Conservation (phyloP, 1,140 invertebrate species). For the Drosophila nasuta region DNA sequence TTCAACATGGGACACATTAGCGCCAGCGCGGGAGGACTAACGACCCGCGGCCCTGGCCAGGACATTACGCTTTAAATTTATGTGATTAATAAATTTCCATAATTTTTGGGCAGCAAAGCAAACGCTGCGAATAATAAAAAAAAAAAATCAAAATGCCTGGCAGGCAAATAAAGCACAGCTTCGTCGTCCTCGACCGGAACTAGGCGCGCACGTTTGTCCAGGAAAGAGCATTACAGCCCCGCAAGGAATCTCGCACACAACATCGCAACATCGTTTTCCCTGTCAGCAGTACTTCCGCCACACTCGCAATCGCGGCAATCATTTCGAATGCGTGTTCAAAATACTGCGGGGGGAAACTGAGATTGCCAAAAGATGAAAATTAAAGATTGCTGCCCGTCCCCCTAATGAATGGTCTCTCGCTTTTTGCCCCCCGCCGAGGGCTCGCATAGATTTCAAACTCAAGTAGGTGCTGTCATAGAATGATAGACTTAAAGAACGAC, state of each 20-base stretch:
- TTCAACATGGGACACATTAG: conserved; percentile 75
- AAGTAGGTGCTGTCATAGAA: conserved; percentile 6
- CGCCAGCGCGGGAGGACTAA: conserved; percentile 52
- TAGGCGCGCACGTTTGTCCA: conserved; percentile 25
- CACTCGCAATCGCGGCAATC: conserved; percentile 9
- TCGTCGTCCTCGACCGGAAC: conserved; percentile 20
- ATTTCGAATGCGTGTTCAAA: conserved; percentile 33
- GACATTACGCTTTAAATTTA: conserved; percentile 81
- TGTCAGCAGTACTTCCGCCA: conserved; percentile 59
- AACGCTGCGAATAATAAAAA: neutral
- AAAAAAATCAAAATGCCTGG: conserved; percentile 32
- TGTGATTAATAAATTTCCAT: conserved; percentile 83
- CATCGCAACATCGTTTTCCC: conserved; percentile 46
- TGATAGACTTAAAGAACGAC: neutral
- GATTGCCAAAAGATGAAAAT: conserved; percentile 76
- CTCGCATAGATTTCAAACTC: neutral
- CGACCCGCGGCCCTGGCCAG: conserved; percentile 46
- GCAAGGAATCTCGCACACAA: conserved; percentile 29
- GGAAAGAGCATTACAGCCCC: conserved; percentile 28
- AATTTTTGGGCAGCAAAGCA: conserved; percentile 53
- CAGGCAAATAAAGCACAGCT: conserved; percentile 56
- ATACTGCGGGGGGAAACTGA: conserved; percentile 44
- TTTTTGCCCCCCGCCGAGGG: neutral
- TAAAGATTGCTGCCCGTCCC: conserved; percentile 58
- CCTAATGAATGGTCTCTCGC: conserved; percentile 30